Conservation (phyloP, 1,140 invertebrate genomes). For the Nebria ingens region DNA sequence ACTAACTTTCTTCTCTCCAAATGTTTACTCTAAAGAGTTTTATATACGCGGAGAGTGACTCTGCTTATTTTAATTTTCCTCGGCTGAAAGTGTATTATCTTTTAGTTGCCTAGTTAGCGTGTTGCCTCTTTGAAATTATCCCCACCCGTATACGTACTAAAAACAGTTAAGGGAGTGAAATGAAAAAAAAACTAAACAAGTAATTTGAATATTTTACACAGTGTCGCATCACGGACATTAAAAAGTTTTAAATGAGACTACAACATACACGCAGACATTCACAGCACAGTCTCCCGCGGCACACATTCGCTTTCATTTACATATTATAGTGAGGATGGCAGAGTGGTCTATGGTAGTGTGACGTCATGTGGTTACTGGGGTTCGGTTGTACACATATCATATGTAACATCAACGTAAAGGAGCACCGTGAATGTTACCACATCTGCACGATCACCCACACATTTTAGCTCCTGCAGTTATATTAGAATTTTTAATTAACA, state of each 20-base stretch:
- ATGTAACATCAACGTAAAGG: constrained; percentile 7
- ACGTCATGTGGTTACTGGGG: neutral
- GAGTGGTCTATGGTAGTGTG: no score
- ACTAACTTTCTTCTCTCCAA: no score
- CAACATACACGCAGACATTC: constrained; percentile 1
- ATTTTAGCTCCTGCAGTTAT: no score
- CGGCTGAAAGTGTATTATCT: neutral
- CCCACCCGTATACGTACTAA: neutral
- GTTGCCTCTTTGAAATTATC: neutral
- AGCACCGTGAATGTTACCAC: constrained; percentile 14
- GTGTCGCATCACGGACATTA: constrained; percentile 7
- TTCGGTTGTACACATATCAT: no score
- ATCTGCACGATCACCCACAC: neutral
- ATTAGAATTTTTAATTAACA: no score
- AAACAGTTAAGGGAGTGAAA: neutral
- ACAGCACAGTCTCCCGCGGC: no score
- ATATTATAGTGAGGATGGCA: neutral
- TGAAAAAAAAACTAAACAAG: constrained; percentile 5
- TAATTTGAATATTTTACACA: constrained; percentile 9
- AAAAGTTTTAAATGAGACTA: constrained; percentile 7
- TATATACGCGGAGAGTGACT: no score
- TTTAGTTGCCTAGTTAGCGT: constrained; percentile 8
- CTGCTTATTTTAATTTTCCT: neutral
- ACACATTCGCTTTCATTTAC: constrained; percentile 6
- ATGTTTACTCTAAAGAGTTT: neutral